These are phyloP conservation scores for Maniola jurtina DNA, from an alignment of 1,140 invertebrate genomes.

Conservation along the genomic window DNA sequence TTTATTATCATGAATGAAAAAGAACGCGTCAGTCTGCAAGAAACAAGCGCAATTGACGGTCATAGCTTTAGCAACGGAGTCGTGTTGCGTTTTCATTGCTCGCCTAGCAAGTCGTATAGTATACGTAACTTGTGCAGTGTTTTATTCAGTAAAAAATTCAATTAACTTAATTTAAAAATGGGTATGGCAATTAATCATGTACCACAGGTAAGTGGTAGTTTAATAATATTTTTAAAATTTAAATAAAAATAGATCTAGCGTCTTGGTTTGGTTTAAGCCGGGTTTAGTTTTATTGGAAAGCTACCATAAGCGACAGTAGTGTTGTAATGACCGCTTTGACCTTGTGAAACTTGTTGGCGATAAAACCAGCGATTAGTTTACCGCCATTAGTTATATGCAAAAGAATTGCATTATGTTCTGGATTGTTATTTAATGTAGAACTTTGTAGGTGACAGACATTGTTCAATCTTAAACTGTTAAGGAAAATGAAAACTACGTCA, in stretches of 20 bases:
- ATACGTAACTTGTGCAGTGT: conserved; percentile 44
- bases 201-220: conserved; percentile 59
- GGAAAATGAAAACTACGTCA: neutral
- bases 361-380: conserved; percentile 61
- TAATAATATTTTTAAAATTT: conserved; percentile 41
- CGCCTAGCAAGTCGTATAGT: conserved; percentile 61
- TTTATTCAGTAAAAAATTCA: conserved; percentile 38
- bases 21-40: conserved; percentile 52
- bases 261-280: conserved; percentile 39
- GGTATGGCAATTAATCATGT: conserved; percentile 70
- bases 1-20: conserved; percentile 74
- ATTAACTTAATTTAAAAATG: conserved; percentile 53
- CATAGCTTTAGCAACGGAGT: conserved; percentile 30
- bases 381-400: conserved; percentile 31
- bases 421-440: neutral
- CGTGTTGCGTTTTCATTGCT: conserved; percentile 47
- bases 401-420: conserved; percentile 3
- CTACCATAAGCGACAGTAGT: conserved; percentile 57
- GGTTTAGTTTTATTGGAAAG: conserved; percentile 66
- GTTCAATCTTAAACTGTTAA: neutral
- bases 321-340: conserved; percentile 78
- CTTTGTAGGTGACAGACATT: neutral
- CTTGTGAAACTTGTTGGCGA: conserved; percentile 75
- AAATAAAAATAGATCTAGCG: conserved; percentile 29
- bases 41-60: conserved; percentile 52